Percentiles rank a stretch among this genome's conserved stretches.
phyloP scores from a whole-genome alignment of 2,113 vertebrate species.

The Philantomba maxwellii region DNA sequence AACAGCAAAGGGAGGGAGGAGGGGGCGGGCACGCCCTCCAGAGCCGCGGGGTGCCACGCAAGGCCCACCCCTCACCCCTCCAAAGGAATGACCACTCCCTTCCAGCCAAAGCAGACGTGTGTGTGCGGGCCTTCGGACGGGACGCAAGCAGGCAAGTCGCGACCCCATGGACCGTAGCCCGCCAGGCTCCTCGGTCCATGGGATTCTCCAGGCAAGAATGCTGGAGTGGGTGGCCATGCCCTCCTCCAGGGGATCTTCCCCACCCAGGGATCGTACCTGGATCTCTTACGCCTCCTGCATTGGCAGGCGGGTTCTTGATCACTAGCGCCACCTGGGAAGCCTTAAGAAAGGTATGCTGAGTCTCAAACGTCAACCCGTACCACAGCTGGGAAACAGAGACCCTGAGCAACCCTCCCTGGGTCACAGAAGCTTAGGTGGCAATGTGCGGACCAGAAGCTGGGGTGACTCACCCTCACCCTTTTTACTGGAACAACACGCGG shows the following conservation, averaged over 20 bases:
- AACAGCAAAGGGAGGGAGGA: background rate
- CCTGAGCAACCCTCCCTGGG: accelerated
- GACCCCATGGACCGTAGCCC: accelerated
- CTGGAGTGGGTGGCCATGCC: background rate
- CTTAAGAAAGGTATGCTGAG: background rate
- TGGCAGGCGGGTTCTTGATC: background rate
- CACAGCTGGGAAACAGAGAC: background rate
- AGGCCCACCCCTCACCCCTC: accelerated
- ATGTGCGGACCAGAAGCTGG: accelerated
- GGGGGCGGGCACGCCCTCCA: background rate
- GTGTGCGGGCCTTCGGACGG: background rate
- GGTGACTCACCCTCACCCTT: too few species aligned
- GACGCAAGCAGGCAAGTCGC: background rate
- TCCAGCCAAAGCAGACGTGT: background rate
- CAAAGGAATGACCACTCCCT: background rate
- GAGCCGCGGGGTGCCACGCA: accelerated
- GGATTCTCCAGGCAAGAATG: background rate
- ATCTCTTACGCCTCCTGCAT: background rate
- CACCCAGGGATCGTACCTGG: accelerated
- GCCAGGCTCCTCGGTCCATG: background rate
- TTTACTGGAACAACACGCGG: background rate
- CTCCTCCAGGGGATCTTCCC: background rate
- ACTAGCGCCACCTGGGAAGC: background rate
- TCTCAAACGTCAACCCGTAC: accelerated
- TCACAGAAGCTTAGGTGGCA: background rate